Conservation (phyloP, 2,888 invertebrate species). For the Mycalesis mineus region DNA sequence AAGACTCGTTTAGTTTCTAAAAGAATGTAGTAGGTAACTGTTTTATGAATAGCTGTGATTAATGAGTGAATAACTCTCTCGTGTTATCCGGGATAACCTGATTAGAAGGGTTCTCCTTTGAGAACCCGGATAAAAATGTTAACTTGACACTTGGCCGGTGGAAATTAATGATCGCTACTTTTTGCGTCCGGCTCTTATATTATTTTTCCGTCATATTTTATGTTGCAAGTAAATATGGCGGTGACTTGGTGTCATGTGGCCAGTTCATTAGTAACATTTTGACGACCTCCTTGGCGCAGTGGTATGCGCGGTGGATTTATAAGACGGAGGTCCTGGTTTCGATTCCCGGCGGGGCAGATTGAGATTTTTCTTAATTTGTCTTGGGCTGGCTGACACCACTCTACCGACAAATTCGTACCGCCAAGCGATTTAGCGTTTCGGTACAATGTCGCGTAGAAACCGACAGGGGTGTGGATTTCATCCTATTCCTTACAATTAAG, state of each 20-base stretch:
- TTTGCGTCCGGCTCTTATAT: conserved; percentile 14
- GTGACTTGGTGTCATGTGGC: background rate
- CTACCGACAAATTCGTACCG: no score
- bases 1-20: background rate
- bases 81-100: conserved; percentile 38
- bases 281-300: no score
- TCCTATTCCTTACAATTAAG: no score
- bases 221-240: background rate
- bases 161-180: conserved; percentile 24
- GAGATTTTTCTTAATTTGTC: no score
- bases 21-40: conserved; percentile 15
- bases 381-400: no score
- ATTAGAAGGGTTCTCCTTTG: conserved; percentile 37
- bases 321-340: no score
- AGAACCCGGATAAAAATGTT: conserved; percentile 33
- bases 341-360: no score
- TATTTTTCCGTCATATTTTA: conserved; percentile 7
- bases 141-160: conserved; percentile 28
- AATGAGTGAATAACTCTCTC: conserved; percentile 36
- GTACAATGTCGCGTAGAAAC: no score
- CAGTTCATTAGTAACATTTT: background rate
- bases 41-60: conserved; percentile 36
- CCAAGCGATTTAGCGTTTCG: no score
- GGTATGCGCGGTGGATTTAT: no score
- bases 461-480: no score